Conservation (phyloP, 2,888 invertebrate genomes). For the Stegophylla sp. region DNA sequence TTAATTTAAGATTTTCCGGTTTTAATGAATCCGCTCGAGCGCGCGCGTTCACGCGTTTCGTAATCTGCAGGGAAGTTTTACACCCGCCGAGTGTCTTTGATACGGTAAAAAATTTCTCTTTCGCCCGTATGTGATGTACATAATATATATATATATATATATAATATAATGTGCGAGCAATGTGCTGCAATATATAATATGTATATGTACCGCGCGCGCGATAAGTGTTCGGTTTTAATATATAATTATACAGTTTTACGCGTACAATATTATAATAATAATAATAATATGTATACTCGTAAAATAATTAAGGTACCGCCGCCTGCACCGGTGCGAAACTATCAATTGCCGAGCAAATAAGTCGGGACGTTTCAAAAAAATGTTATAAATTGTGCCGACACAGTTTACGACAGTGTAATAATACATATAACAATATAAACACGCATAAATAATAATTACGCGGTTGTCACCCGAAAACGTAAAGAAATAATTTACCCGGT, state of each 20-base stretch:
- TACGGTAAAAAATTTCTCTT: conserved; percentile 34
- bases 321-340: conserved; percentile 33
- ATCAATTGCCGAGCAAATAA: conserved; percentile 22
- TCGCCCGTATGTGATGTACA: conserved; percentile 33
- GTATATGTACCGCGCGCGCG: background rate
- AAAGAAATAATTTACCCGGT: conserved; percentile 28
- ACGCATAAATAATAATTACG: background rate
- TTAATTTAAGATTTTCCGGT: background rate
- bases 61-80: conserved; percentile 12
- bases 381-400: background rate
- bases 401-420: background rate
- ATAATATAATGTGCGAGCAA: background rate
- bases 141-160: too few relatives aligned
- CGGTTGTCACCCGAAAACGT: background rate
- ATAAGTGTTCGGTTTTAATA: conserved; percentile 31
- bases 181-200: background rate
- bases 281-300: background rate
- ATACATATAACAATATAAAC: background rate
- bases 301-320: conserved; percentile 28
- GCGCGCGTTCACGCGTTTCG: background rate
- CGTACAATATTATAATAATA: background rate
- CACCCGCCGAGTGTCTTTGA: background rate
- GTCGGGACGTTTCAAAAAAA: conserved; percentile 6
- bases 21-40: conserved; percentile 9
- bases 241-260: too few relatives aligned